These are phyloP conservation scores for Taeniopygia guttata DNA, from an alignment of 2,797 vertebrate genomes.

Conservation along the genomic window DNA sequence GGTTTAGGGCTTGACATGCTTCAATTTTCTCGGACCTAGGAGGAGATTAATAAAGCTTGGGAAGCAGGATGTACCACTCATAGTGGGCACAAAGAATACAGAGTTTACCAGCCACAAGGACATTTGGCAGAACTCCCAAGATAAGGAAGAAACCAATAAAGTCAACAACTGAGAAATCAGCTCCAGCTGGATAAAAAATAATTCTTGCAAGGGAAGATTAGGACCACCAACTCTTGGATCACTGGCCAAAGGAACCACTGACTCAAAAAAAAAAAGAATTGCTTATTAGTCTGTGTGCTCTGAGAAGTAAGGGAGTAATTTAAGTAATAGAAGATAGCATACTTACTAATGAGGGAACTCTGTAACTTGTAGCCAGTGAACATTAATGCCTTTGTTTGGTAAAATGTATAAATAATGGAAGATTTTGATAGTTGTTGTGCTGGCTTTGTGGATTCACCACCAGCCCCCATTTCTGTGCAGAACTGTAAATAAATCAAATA, in stretches of 20 bases:
- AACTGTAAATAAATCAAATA: background rate
- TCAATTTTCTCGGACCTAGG: background rate
- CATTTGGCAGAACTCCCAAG: background rate
- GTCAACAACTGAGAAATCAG: background rate
- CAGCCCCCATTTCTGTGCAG: background rate
- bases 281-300: background rate
- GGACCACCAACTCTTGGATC: background rate
- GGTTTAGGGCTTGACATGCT: background rate
- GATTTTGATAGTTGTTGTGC: background rate
- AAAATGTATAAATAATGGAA: background rate
- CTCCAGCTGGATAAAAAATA: background rate
- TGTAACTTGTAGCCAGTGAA: background rate
- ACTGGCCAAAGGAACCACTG: background rate
- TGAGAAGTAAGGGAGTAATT: background rate
- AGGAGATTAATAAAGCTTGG: background rate
- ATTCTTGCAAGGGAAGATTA: background rate
- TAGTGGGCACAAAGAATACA: background rate
- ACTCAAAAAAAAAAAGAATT: background rate
- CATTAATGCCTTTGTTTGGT: background rate
- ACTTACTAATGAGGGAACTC: background rate
- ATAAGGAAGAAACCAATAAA: background rate
- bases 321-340: background rate
- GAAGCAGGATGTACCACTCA: background rate
- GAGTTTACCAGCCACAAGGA: background rate
- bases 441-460: background rate